Conservation (phyloP, 2,888 invertebrate species). For the Eurytoma adleriae region DNA sequence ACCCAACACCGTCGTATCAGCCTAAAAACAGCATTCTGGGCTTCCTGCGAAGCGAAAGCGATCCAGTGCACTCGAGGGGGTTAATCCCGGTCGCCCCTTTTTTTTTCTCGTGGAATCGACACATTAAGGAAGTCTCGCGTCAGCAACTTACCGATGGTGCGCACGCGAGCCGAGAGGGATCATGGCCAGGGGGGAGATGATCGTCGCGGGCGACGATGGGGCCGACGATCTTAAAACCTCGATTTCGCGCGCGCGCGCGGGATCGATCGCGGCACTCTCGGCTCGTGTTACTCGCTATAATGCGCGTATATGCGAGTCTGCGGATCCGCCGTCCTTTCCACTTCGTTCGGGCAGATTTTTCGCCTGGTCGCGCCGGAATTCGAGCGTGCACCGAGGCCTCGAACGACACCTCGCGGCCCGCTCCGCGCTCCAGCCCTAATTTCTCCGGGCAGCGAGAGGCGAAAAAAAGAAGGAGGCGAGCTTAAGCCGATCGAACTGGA, state of each 20-base stretch:
- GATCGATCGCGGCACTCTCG: conserved; percentile 19
- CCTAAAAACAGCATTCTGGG: background rate
- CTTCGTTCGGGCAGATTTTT: conserved; percentile 70
- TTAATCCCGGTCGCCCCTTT: background rate
- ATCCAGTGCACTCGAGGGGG: background rate
- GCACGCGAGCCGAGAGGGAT: conserved; percentile 5
- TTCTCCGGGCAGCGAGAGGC: background rate
- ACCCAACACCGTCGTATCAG: no score
- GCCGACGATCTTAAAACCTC: conserved; percentile 58
- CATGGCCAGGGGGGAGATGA: background rate
- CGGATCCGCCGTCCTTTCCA: conserved; percentile 64
- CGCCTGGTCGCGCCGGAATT: conserved; percentile 69
- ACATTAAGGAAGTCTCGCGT: conserved; percentile 17
- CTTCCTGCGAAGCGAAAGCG: background rate
- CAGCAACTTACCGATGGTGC: conserved; percentile 3
- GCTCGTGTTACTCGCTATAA: conserved; percentile 60
- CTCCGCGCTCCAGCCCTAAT: no score
- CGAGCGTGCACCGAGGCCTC: conserved; percentile 50
- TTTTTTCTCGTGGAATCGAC: background rate
- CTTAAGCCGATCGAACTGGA: background rate
- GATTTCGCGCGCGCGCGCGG: conserved; percentile 63
- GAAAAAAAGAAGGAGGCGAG: background rate
- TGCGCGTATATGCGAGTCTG: conserved; percentile 58
- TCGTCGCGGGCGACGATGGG: background rate
- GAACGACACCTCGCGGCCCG: conserved; percentile 27